Evolutionary conservation across 2,888 invertebrate genomes (phyloP).

Genomic region (Drosophila formosana): DNA sequence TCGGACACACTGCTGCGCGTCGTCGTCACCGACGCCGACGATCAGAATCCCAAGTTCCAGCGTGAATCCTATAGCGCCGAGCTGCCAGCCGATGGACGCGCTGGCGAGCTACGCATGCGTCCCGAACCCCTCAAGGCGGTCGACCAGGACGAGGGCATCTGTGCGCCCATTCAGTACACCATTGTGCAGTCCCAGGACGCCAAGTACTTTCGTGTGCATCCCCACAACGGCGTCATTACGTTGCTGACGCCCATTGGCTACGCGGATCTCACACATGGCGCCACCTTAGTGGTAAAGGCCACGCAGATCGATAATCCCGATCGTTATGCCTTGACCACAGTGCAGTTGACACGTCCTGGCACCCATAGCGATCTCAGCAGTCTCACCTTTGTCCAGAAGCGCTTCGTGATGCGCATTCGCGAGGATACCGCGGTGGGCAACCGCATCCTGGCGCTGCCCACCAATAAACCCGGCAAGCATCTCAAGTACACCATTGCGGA

Average conservation of each 20-base stretch:
- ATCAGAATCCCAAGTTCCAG: constrained; percentile 94
- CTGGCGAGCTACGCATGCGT: constrained; percentile 87
- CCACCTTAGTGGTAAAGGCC: constrained; percentile 93
- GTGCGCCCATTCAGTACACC: constrained; percentile 84
- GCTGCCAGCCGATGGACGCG: constrained; percentile 87
- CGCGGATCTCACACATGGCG: constrained; percentile 88
- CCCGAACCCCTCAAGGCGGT: constrained; percentile 91
- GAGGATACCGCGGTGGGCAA: constrained; percentile 92
- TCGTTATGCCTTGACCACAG: constrained; percentile 93
- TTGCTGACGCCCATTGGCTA: constrained; percentile 82
- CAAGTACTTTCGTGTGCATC: constrained; percentile 84
- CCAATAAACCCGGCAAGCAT: constrained; percentile 88
- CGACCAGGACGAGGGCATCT: constrained; percentile 88
- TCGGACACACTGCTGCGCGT: constrained; percentile 91
- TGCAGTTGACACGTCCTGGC: constrained; percentile 88
- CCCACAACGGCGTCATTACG: constrained; percentile 83
- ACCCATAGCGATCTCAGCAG: constrained; percentile 86
- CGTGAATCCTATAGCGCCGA: constrained; percentile 91
- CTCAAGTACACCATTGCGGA: constrained; percentile 92
- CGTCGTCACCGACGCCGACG: constrained; percentile 94
- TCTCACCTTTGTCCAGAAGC: constrained; percentile 88
- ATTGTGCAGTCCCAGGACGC: constrained; percentile 85
- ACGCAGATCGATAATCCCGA: constrained; percentile 94
- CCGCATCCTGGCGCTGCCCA: constrained; percentile 89
- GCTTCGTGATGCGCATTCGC: constrained; percentile 89